phyloP scores from a whole-genome alignment of 2,888 invertebrate genomes.

The Platycheirus rosarum region DNA sequence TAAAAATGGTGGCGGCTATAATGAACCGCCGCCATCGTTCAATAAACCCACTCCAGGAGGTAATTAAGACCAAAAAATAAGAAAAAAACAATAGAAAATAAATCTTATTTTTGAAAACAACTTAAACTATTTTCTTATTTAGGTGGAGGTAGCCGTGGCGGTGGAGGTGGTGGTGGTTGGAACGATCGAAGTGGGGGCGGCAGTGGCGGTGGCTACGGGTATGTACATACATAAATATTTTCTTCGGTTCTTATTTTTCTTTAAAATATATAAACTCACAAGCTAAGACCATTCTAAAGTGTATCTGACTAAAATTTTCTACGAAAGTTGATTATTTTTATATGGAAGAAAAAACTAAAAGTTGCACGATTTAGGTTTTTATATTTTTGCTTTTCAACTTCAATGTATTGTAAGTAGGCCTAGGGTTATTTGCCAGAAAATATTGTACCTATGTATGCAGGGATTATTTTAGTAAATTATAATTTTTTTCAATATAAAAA shows the following conservation, averaged over 20 bases:
- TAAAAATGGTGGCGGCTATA: conserved; percentile 78
- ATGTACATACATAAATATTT: conserved; percentile 79
- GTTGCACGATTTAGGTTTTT: conserved; percentile 50
- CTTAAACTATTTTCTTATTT: conserved; percentile 22
- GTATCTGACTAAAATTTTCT: conserved; percentile 59
- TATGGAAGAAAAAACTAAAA: conserved; percentile 4
- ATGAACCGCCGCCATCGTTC: conserved; percentile 81
- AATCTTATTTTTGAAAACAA: neutral
- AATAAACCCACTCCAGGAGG: conserved; percentile 78
- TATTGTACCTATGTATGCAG: too few species aligned
- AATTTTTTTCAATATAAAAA: too few species aligned
- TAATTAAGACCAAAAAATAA: conserved; percentile 65
- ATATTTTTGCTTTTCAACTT: conserved; percentile 76
- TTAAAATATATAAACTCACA: conserved; percentile 69
- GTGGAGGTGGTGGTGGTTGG: conserved; percentile 77
- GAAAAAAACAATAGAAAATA: neutral
- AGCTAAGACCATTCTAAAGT: conserved; percentile 75
- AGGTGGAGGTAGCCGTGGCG: conserved; percentile 76
- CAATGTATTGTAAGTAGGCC: neutral
- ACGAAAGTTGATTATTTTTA: conserved; percentile 34
- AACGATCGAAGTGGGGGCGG: conserved; percentile 78
- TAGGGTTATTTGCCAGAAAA: too few species aligned
- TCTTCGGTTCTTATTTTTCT: conserved; percentile 36
- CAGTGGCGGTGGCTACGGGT: conserved; percentile 79
- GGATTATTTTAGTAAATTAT: too few species aligned